Evolutionary conservation across 2,888 invertebrate genomes (phyloP).

Genomic region (Caenorhabditis panamensis): DNA sequence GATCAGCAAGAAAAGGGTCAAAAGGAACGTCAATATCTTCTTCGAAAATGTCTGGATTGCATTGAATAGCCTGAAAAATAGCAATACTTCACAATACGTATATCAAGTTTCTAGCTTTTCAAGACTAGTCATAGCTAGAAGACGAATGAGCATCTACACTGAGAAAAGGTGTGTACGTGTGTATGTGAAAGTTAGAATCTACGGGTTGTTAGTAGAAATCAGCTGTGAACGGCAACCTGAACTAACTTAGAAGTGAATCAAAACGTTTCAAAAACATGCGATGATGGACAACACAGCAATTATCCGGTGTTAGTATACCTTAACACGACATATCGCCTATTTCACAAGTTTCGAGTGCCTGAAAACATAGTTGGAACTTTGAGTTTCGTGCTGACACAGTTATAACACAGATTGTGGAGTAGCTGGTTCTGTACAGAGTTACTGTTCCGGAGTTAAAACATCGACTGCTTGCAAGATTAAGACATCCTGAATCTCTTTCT

Average conservation of each 20-base stretch:
- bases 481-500: not conserved
- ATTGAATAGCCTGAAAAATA: constrained; percentile 57
- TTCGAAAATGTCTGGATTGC: constrained; percentile 46
- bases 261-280: constrained; percentile 25
- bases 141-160: not conserved
- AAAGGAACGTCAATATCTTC: constrained; percentile 54
- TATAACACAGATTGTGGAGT: constrained; percentile 27
- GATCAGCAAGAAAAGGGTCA: constrained; percentile 61
- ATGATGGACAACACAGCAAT: constrained; percentile 46
- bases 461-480: constrained; percentile 18
- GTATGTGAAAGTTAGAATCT: not conserved
- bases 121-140: not conserved
- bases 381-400: constrained; percentile 38
- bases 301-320: constrained; percentile 63
- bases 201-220: constrained; percentile 1
- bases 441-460: constrained; percentile 37
- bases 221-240: not conserved
- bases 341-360: constrained; percentile 60
- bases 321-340: constrained; percentile 67
- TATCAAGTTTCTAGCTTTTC: not conserved
- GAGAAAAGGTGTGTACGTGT: not conserved
- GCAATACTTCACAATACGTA: not conserved
- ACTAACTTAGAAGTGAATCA: constrained; percentile 3
- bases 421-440: not conserved
- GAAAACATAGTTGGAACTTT: constrained; percentile 36